Evolutionary conservation across 1,140 invertebrate genomes (phyloP), one percentile per base, ranked within the genome.

Genomic region (Rhagoletis pomonella): DNA sequence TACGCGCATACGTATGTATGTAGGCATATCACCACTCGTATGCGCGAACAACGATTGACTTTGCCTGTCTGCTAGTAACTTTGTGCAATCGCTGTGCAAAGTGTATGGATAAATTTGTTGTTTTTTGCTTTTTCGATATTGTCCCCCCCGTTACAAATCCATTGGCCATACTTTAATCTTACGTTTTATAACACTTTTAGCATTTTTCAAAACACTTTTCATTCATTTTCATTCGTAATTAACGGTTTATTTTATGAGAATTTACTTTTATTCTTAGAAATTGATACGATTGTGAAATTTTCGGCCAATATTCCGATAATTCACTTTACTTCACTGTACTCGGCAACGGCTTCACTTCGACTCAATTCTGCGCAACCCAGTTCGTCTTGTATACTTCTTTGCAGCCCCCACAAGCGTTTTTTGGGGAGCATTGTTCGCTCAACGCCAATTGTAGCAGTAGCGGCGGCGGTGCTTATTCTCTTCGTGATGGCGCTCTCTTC

Each of bases 311-410:
- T 81, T 81, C 73, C 73, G 73, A 29, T 58, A 50, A 81, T 19
- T 42, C 55, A 55, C 9, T 81, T 55, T 81, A 81, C 1, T 55
- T 81, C 47, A 81, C 73, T 81, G 44, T 81, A 81, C 73, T 81
- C 73, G 73, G 47, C 73, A 81, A 81, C 47, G 73, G 19, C 47
- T 81, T 81, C 17, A 81, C 73, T 81, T 81, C 44, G 47, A 81
- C 73, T 81, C 73, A 81, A 81, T 19, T 77, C 47, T 77, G 73
- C 17, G 73, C 47, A 50, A 77, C 17, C 73, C 73, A 77, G 14
- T 81, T 81, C 47, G 47, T 50, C 73, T 81, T 81, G 73, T 29
- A 81, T 81, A 81, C 73, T 81, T 81, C 17, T 81, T 81, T 50
- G 7, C 17, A 47, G 73, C 50, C 47, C 73, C 73, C n/a, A 55